These are phyloP conservation scores for Symphodus melops DNA, from an alignment of 2,113 vertebrate genomes.

Conservation along the genomic window DNA sequence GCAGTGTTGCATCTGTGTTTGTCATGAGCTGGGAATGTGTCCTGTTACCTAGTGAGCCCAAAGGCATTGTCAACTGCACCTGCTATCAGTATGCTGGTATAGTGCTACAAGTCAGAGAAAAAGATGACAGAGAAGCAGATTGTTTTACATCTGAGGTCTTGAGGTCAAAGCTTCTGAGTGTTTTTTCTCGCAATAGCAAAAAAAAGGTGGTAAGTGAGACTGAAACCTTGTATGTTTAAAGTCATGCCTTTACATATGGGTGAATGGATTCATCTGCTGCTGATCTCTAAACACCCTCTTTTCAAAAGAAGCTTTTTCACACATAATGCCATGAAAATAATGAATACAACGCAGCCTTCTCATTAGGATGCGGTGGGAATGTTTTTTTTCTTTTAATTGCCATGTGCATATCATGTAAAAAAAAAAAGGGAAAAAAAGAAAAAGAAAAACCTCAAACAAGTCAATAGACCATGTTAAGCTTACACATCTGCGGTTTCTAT, in stretches of 20 bases:
- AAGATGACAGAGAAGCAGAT: conserved; percentile 1
- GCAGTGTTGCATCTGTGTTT: conserved; percentile 31
- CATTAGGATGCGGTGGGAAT: neutral
- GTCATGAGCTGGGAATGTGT: conserved; percentile 46
- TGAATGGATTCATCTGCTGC: neutral
- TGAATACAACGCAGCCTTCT: neutral
- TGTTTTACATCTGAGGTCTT: neutral
- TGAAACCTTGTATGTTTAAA: neutral
- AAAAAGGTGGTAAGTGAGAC: neutral
- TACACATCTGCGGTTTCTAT: neutral
- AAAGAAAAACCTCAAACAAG: too few relatives aligned
- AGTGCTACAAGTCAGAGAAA: conserved; percentile 38
- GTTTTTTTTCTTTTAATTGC: neutral
- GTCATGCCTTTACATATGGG: neutral
- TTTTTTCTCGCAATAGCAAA: neutral
- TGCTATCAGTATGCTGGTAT: conserved; percentile 46
- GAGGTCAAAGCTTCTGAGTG: neutral
- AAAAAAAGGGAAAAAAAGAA: neutral
- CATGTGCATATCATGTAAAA: neutral
- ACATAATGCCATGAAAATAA: neutral
- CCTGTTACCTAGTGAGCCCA: conserved; percentile 58
- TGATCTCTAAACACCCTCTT: neutral
- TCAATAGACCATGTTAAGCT: neutral
- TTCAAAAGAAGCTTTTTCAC: neutral
- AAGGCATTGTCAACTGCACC: conserved; percentile 57